These are phyloP conservation scores for Lepidocyrtinus sp. DNA, from an alignment of 2,888 invertebrate species.

Conservation along the genomic window DNA sequence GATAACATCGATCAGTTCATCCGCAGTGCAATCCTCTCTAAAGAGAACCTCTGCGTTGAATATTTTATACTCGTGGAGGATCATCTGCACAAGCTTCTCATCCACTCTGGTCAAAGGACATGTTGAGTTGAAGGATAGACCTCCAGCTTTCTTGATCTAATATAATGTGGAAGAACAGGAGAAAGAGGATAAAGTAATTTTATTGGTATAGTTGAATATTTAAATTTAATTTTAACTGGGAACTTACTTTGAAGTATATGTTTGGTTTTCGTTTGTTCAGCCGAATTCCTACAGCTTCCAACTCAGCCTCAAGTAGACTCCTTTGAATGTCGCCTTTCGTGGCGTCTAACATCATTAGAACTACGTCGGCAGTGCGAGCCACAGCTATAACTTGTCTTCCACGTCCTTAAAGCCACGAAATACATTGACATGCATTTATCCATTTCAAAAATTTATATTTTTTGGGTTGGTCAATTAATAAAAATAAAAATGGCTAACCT, in stretches of 20 bases:
- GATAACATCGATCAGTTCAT: constrained; percentile 98
- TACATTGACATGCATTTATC: too few species aligned
- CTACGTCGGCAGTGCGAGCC: constrained; percentile 96
- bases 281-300: constrained; percentile 98
- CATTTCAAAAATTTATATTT: too few species aligned
- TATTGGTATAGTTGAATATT: too few species aligned
- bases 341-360: constrained; percentile 99
- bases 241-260: constrained; percentile 95
- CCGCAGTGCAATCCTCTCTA: constrained; percentile 94
- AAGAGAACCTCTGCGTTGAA: constrained; percentile 90
- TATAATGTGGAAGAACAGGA: not conserved
- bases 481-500: too few species aligned
- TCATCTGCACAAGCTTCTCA: constrained; percentile 98
- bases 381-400: constrained; percentile 88
- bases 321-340: constrained; percentile 98
- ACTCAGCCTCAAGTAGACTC: constrained; percentile 90
- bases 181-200: too few species aligned
- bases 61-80: constrained; percentile 98
- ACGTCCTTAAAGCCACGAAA: constrained; percentile 58
- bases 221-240: not conserved
- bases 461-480: too few species aligned
- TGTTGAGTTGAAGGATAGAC: constrained; percentile 96
- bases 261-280: constrained; percentile 96
- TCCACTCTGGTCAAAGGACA: constrained; percentile 92
- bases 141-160: constrained; percentile 94